Percentiles rank a stretch among this genome's conserved stretches.
Evolutionary conservation across 2,888 invertebrate species (phyloP).

Genomic region (Thecophora atra): DNA sequence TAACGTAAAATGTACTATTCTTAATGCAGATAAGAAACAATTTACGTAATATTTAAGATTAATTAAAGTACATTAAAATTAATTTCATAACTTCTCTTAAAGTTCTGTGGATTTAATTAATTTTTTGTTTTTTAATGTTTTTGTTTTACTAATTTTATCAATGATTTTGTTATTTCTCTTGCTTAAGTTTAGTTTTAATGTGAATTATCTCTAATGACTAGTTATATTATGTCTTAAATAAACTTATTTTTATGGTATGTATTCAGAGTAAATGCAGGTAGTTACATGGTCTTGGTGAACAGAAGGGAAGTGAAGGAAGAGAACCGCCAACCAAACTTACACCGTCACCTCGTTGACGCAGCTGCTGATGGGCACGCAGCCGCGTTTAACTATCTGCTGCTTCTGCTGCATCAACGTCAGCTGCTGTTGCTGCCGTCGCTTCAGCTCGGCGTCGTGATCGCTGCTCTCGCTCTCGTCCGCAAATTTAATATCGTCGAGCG

Average conservation of each 20-base stretch:
- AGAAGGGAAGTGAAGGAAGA: no score
- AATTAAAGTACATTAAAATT: no score
- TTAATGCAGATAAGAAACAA: no score
- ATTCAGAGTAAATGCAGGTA: not conserved
- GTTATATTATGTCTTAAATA: no score
- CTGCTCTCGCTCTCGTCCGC: conserved; percentile 71
- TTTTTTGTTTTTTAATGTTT: no score
- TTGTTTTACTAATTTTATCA: conserved; percentile 10
- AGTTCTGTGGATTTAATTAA: no score
- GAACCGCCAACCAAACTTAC: not conserved
- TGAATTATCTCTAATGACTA: not conserved
- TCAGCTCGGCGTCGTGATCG: conserved; percentile 41
- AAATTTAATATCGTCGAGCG: conserved; percentile 75
- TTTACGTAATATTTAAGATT: no score
- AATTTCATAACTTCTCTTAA: no score
- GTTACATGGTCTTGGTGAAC: not conserved
- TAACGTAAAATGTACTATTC: no score
- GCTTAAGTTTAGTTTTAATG: not conserved
- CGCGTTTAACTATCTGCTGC: conserved; percentile 7
- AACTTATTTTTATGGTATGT: no score
- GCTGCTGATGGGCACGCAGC: no score
- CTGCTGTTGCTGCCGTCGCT: conserved; percentile 37
- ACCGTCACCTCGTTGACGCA: conserved; percentile 7
- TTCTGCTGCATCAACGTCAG: conserved; percentile 21
- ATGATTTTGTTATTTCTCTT: not conserved